Percentiles rank a stretch among this genome's conserved stretches.
Evolutionary conservation across 2,113 vertebrate genomes (phyloP).

Genomic region (Phasianus colchicus): DNA sequence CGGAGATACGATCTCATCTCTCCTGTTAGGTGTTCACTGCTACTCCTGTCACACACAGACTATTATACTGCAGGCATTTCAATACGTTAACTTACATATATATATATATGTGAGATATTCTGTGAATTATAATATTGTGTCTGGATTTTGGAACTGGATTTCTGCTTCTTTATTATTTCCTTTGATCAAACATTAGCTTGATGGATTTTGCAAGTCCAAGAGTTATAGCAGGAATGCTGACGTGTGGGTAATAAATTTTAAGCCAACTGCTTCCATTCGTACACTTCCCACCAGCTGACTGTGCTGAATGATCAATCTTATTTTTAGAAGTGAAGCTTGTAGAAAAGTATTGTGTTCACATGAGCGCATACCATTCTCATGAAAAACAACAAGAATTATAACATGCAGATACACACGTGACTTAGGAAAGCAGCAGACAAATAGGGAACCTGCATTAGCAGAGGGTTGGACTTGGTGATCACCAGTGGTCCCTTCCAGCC

Average conservation of each 20-base stretch:
- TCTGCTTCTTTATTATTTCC: neutral
- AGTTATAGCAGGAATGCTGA: neutral
- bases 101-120: neutral
- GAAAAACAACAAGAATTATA: neutral
- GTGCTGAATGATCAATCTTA: constrained; percentile 4
- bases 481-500: neutral
- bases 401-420: neutral
- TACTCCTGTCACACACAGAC: neutral
- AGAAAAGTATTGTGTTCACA: neutral
- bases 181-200: neutral
- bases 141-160: neutral
- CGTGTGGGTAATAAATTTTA: neutral
- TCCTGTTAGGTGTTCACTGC: neutral
- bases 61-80: neutral
- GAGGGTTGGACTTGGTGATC: neutral
- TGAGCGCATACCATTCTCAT: neutral
- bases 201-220: neutral
- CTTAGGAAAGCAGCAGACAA: neutral
- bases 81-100: neutral
- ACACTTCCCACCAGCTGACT: neutral
- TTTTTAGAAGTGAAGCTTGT: constrained; percentile 9
- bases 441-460: neutral
- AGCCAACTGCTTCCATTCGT: constrained; percentile 13
- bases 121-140: neutral
- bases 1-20: neutral